These are phyloP conservation scores for Tupiocoris notatus DNA, from an alignment of 2,888 invertebrate genomes.

Conservation along the genomic window DNA sequence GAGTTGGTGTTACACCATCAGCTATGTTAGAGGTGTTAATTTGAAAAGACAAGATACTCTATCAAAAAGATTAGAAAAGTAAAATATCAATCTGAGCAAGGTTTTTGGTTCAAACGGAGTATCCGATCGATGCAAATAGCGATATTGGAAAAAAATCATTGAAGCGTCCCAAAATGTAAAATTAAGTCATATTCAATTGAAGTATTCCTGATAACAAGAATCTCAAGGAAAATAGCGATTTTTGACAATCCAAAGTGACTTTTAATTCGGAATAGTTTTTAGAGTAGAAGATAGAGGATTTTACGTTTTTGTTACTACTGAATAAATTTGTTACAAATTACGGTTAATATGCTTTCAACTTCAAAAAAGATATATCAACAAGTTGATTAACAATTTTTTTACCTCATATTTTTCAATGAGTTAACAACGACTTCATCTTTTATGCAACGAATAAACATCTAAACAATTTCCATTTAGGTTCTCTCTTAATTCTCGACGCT, in stretches of 20 bases:
- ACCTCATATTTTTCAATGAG: conserved; percentile 34
- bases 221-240: no score
- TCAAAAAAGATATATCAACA: conserved; percentile 33
- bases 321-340: conserved; percentile 17
- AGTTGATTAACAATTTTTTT: conserved; percentile 36
- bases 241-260: no score
- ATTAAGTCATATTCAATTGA: no score
- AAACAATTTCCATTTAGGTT: conserved; percentile 21
- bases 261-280: background rate
- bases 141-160: background rate
- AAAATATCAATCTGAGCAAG: conserved; percentile 10
- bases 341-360: conserved; percentile 25
- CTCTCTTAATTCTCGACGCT: conserved; percentile 7
- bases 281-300: background rate
- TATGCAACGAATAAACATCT: conserved; percentile 32
- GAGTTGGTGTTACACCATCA: conserved; percentile 25
- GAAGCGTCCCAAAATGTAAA: background rate
- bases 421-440: conserved; percentile 31
- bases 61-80: background rate
- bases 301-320: conserved; percentile 12
- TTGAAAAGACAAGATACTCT: background rate
- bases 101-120: background rate
- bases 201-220: no score
- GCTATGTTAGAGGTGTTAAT: conserved; percentile 27
- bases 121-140: background rate